Conservation (phyloP, 2,113 vertebrate species). For the Drymodes brunneopygia region DNA sequence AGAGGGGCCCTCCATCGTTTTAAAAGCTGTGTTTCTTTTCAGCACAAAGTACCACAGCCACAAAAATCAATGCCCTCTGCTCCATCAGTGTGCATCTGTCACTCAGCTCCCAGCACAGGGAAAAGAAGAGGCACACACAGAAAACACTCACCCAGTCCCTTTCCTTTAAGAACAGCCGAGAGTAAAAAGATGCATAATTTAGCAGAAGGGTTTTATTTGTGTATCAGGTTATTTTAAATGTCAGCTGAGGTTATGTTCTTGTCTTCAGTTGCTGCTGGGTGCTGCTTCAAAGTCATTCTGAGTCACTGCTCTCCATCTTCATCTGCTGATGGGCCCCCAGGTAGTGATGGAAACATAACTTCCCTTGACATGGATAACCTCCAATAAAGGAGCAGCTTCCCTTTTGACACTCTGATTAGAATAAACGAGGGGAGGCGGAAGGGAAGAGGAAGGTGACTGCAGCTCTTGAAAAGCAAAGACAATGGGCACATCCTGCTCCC, state of each 20-base stretch:
- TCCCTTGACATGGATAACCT: constrained; percentile 56
- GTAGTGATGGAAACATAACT: constrained; percentile 55
- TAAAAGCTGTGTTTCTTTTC: constrained; percentile 41
- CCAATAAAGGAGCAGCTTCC: constrained; percentile 7
- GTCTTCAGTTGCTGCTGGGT: constrained; percentile 30
- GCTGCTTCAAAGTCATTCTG: constrained; percentile 56
- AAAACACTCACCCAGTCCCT: not conserved
- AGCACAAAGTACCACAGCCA: not conserved
- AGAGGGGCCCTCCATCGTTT: not conserved
- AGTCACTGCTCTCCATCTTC: constrained; percentile 59
- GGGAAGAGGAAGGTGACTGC: not conserved
- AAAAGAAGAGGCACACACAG: not conserved
- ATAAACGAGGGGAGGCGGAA: not conserved
- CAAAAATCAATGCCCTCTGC: constrained; percentile 39
- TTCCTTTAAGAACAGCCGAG: not conserved
- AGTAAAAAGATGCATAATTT: constrained; percentile 32
- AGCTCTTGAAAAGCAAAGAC: not conserved
- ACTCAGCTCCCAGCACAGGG: not conserved
- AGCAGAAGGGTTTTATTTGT: constrained; percentile 20
- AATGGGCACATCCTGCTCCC: not conserved
- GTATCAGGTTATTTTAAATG: not conserved
- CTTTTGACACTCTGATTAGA: constrained; percentile 9
- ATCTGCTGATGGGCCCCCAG: constrained; percentile 57
- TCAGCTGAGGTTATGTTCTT: constrained; percentile 38
- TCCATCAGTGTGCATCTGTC: constrained; percentile 35